Conservation (phyloP, 2,888 invertebrate species). For the Leptopilina syphax region DNA sequence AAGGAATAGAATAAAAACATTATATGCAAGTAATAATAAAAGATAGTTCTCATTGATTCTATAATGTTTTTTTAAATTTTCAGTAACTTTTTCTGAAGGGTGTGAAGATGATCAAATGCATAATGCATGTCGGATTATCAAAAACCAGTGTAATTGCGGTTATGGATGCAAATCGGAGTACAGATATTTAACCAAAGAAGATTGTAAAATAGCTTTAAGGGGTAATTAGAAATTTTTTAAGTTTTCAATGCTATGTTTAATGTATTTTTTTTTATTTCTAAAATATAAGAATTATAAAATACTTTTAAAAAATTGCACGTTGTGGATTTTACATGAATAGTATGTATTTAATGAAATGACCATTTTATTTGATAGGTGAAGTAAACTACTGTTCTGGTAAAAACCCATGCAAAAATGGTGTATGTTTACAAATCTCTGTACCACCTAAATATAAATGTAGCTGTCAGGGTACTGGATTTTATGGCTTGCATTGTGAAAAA, state of each 20-base stretch:
- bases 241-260: background rate
- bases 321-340: no score
- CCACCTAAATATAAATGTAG: slow-evolving; percentile 83
- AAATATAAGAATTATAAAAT: no score
- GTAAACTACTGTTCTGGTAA: slow-evolving; percentile 82
- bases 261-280: no score
- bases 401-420: slow-evolving; percentile 83
- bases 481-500: slow-evolving; percentile 84
- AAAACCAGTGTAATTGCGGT: slow-evolving; percentile 82
- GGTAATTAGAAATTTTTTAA: slow-evolving; percentile 75
- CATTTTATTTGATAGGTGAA: slow-evolving; percentile 67
- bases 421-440: slow-evolving; percentile 83
- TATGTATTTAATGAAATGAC: background rate
- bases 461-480: slow-evolving; percentile 87
- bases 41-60: background rate
- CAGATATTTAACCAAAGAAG: slow-evolving; percentile 80
- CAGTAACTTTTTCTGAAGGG: slow-evolving; percentile 61
- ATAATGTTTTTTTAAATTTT: slow-evolving; percentile 15
- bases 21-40: no score
- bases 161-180: slow-evolving; percentile 83
- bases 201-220: slow-evolving; percentile 82
- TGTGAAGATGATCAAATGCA: slow-evolving; percentile 81
- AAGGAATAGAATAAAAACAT: background rate
- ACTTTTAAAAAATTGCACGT: background rate
- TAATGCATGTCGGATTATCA: slow-evolving; percentile 83